Evolutionary conservation across 2,113 vertebrate species (phyloP), one percentile per base, ranked within the genome.

Genomic region (Onychostruthus taczanowskii): DNA sequence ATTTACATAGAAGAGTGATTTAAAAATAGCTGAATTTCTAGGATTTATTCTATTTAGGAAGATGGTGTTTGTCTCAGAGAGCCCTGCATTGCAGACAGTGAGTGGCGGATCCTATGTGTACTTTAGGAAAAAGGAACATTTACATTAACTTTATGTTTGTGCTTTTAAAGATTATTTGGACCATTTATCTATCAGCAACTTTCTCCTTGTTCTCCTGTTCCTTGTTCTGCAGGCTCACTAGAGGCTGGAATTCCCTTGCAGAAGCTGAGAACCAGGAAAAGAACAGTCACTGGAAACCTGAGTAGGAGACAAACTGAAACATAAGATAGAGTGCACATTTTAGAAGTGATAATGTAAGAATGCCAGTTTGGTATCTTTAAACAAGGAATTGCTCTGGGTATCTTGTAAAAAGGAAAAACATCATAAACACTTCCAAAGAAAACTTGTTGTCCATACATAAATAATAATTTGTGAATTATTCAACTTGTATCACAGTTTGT

Each of bases 171-270:
- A 37, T n/a, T 23, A 9, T 43, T 15, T 63, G 72, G 52, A 55
- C 6, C 2, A 1, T 59, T 70, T 46, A 46, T 33, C n/a, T 87
- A 3, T 41, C 19, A 15, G 28, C 28, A 13, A 10, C 47, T 64
- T 91, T 67, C 50, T 73, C 7, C 33, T n/a, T 94, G 52, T 84
- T 91, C 35, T 67, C 56, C n/a, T 35, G 15, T 26, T 59, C 15
- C n/a, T 59, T 35, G 23, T 91, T 89, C 69, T 53, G 23, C 97
- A 98, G 98, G 63, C 92, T 97, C 49, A 41, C 98, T 49, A 97
- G 98, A 35, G 98, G 98, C 81, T 98, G 97, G 97, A 98, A 93
- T 96, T 97, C 91, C 67, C 98, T 98, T 15, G 93, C 69, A 62
- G 95, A 97, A 85, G 94, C 97, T 81, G 98, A 98, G 91, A 98